Base-by-base conservation (phyloP, 2,888 invertebrate genomes). In the Drosophila tanythrix region DNA sequence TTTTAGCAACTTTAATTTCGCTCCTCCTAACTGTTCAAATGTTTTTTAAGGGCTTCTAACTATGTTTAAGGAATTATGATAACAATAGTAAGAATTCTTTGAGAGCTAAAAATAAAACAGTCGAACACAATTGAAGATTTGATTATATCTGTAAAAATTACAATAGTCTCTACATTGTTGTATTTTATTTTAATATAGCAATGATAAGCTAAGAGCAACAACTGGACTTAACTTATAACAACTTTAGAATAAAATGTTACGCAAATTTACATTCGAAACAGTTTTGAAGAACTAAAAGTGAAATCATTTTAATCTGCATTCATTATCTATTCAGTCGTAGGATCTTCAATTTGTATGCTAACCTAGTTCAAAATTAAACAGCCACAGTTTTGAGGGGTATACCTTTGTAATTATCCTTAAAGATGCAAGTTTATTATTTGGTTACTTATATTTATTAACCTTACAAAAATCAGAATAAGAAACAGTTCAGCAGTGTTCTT, bases 341-440 rank as follows among this genome's bases (percentile, higher is more conserved):
- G n/a, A n/a, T n/a, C 3, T 8, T 3, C 0, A 18, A 1, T 38
- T 43, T 11, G 0, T 43, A n/a, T n/a, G 5, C 0, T 2, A 6
- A 11, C 1, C 10, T n/a, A 11, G 2, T 5, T n/a, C 2, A n/a
- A 43, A 43, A 40, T 5, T 10, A n/a, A 10, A 2, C 40, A 10
- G 1, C 4, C 5, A n/a, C 5, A 40, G 10, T 40, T 36, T n/a
- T n/a, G 11, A 4, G 3, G n/a, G 21, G 6, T 43, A 13, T 3
- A 6, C 13, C 1, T 13, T 21, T 3, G 13, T 0, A 13, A n/a
- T 43, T 21, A 11, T 21, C 0, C n/a, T 21, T 43, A 43, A 21
- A 43, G n/a, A 43, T 0, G 43, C 6, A 13, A 13, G 6, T 1
- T 21, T 13, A 13, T 13, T 13, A 21, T 21, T 46, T 21, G 21